phyloP scores from a whole-genome alignment of 2,888 invertebrate genomes.

The Tipula helvola region DNA sequence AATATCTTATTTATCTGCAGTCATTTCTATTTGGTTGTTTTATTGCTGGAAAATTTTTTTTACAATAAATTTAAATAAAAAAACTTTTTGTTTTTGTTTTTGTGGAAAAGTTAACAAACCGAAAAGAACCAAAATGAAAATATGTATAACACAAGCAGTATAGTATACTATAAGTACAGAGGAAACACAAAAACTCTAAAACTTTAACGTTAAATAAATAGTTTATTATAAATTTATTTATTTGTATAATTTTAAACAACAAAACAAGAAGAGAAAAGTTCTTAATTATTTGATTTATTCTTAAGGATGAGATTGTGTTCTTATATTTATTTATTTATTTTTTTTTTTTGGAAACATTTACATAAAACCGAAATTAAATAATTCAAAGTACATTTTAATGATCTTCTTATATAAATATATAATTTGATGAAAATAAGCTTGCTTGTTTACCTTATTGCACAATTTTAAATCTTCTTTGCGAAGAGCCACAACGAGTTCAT shows the following conservation, averaged over 20 bases:
- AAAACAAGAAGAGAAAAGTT: background rate
- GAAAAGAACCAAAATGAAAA: background rate
- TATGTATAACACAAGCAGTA: background rate
- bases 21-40: background rate
- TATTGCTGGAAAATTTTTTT: background rate
- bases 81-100: background rate
- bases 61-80: background rate
- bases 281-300: background rate
- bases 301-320: background rate
- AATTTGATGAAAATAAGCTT: background rate
- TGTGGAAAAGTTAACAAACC: background rate
- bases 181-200: background rate
- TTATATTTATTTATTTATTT: no score
- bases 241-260: background rate
- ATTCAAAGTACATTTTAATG: background rate
- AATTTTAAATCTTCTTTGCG: background rate
- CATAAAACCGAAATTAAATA: background rate
- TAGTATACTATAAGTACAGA: background rate
- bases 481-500: background rate
- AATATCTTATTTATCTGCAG: slow-evolving; percentile 4
- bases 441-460: background rate
- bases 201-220: background rate
- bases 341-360: background rate
- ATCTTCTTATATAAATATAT: background rate
- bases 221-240: background rate